Conservation (phyloP, 35 echinoderm and acorn worm genomes). For the Lytechinus pictus region DNA sequence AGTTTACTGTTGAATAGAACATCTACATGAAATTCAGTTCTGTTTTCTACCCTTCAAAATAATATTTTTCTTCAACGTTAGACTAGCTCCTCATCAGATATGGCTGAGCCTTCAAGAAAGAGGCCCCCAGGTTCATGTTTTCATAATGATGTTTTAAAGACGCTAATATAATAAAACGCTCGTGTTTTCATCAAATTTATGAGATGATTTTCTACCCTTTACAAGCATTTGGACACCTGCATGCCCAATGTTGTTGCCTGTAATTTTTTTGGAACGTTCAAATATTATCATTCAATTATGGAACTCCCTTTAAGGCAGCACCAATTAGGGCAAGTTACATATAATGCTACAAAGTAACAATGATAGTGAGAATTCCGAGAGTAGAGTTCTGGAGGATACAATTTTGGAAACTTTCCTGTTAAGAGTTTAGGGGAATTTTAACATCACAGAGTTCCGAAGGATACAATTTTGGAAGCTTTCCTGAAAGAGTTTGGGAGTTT, state of each 20-base stretch:
- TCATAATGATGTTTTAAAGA: background rate
- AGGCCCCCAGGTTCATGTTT: background rate
- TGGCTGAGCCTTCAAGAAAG: no score
- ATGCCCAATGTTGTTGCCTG: background rate
- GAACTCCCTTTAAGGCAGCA: background rate
- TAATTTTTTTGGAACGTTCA: background rate
- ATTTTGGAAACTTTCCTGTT: background rate
- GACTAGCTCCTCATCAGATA: no score
- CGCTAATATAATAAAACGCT: background rate
- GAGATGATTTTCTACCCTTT: background rate
- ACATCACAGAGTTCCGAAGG: no score
- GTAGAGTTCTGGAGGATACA: background rate
- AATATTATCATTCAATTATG: background rate
- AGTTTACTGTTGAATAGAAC: no score
- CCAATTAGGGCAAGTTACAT: background rate
- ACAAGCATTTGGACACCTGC: background rate
- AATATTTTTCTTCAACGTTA: no score
- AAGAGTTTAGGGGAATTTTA: background rate
- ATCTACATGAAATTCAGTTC: no score
- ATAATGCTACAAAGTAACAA: background rate
- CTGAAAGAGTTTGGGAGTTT: no score
- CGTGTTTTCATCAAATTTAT: background rate
- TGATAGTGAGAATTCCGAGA: background rate
- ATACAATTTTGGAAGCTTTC: no score
- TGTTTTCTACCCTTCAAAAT: no score